A percentile compares a stretch with the other conserved stretches of the same genome.
These are phyloP conservation scores for Premnoplex brunnescens DNA, from an alignment of 2,797 vertebrate genomes.

Conservation along the genomic window DNA sequence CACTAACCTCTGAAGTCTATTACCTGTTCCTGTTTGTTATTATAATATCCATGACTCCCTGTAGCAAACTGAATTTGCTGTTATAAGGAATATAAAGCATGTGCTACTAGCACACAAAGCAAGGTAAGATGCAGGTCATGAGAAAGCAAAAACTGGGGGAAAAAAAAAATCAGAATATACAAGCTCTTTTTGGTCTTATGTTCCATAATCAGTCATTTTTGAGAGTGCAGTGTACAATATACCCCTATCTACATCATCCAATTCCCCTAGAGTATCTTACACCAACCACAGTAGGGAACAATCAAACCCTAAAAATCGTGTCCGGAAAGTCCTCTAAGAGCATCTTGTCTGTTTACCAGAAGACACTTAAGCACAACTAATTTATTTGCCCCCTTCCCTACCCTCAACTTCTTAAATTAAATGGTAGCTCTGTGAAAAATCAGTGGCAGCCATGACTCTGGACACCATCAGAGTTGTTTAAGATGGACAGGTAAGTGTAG, in stretches of 20 bases:
- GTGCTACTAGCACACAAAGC: not conserved
- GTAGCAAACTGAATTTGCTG: not conserved
- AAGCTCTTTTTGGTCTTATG: not conserved
- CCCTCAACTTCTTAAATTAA: not conserved
- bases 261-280: not conserved
- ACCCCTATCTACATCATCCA: not conserved
- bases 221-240: not conserved
- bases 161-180: not conserved
- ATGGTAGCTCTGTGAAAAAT: not conserved
- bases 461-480: not conserved
- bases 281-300: not conserved
- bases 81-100: not conserved
- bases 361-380: not conserved
- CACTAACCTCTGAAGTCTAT: not conserved
- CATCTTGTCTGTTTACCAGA: not conserved
- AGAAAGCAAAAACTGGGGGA: not conserved
- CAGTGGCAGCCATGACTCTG: not conserved
- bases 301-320: not conserved
- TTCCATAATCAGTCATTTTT: not conserved
- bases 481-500: not conserved
- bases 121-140: not conserved
- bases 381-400: accelerated
- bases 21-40: not conserved
- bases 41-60: not conserved
- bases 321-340: not conserved